Percentiles rank a stretch among this genome's conserved stretches.
phyloP scores from a whole-genome alignment of 2,113 vertebrate genomes.

The Brachionichthys hirsutus region DNA sequence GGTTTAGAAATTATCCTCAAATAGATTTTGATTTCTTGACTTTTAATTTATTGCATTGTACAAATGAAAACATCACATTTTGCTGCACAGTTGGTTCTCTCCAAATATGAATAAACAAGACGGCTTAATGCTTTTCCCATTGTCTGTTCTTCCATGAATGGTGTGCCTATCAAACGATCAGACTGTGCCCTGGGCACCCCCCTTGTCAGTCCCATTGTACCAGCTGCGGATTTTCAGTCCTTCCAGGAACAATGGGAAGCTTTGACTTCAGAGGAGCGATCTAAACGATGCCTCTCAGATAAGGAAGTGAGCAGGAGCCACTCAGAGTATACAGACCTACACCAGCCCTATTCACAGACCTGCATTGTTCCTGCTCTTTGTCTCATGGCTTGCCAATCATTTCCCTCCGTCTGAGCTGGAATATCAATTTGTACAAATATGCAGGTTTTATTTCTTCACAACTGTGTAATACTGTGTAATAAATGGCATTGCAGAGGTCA shows the following conservation, averaged over 20 bases:
- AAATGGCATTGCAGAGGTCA: too few species aligned
- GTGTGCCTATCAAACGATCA: constrained; percentile 3
- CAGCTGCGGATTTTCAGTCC: constrained; percentile 56
- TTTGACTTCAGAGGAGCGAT: constrained; percentile 55
- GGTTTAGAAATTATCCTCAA: not conserved
- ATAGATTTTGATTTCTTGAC: not conserved
- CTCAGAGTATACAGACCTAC: constrained; percentile 31
- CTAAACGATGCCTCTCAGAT: constrained; percentile 57
- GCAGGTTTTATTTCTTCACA: constrained; percentile 7
- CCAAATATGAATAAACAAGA: not conserved
- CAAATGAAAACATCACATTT: too few species aligned
- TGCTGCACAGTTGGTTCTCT: not conserved
- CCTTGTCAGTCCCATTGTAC: constrained; percentile 44
- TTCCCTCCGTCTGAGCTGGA: constrained; percentile 31
- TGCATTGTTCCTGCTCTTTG: constrained; percentile 62
- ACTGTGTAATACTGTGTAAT: too few species aligned
- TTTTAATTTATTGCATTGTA: too few species aligned
- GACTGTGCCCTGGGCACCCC: constrained; percentile 9
- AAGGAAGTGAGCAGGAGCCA: constrained; percentile 69
- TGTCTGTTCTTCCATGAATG: constrained; percentile 35
- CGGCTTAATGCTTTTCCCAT: not conserved
- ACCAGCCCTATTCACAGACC: constrained; percentile 66
- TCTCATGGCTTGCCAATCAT: constrained; percentile 61
- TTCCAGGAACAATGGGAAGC: constrained; percentile 68
- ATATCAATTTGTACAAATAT: constrained; percentile 8